Percentiles rank a stretch among this genome's conserved stretches.
Conservation (phyloP, 1,140 invertebrate genomes). For the Grapholita molesta region DNA sequence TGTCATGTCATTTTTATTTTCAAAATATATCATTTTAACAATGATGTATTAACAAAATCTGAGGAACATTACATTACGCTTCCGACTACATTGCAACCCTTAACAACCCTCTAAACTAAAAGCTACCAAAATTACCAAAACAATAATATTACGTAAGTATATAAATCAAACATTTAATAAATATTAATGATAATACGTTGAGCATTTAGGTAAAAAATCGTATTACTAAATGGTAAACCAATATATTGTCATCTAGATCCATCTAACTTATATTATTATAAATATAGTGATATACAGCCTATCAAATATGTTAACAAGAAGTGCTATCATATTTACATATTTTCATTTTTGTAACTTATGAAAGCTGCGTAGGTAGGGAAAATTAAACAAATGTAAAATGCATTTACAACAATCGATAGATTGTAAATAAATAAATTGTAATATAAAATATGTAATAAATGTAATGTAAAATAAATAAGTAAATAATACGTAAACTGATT, state of each 20-base stretch:
- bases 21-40: constrained; percentile 21
- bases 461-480: no score
- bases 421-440: no score
- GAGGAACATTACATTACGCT: background rate
- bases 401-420: background rate
- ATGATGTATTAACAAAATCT: constrained; percentile 11
- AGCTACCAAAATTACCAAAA: constrained; percentile 4
- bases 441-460: no score
- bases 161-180: background rate
- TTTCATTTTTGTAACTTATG: background rate
- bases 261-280: constrained; percentile 10
- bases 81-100: background rate
- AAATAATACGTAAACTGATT: no score
- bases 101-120: constrained; percentile 8
- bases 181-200: background rate
- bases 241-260: constrained; percentile 12
- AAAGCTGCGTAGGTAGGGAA: background rate
- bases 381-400: background rate
- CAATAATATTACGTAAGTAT: background rate
- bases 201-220: constrained; percentile 11
- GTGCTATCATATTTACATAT: background rate
- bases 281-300: background rate
- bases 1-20: constrained; percentile 19
- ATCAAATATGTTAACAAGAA: background rate
- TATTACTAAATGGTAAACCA: constrained; percentile 14